Conservation (phyloP, 2,113 vertebrate genomes). For the Morone saxatilis region DNA sequence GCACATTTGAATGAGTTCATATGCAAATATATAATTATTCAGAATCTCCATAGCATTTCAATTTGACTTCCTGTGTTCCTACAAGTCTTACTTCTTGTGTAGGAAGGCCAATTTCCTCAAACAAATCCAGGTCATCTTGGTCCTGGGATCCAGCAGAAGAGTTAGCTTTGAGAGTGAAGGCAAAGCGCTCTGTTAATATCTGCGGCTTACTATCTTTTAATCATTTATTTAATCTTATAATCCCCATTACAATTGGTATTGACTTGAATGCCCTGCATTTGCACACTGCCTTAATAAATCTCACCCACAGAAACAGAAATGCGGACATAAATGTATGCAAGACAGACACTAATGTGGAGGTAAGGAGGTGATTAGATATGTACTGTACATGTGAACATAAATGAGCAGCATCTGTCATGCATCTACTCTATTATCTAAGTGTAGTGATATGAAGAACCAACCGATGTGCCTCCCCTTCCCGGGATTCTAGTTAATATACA, state of each 20-base stretch:
- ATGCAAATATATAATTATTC: neutral
- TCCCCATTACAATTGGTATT: constrained; percentile 4
- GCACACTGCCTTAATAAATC: neutral
- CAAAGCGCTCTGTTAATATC: constrained; percentile 10
- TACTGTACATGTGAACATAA: neutral
- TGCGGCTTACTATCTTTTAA: neutral
- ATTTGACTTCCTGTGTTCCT: neutral
- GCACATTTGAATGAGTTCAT: constrained; percentile 21
- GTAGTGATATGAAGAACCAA: neutral
- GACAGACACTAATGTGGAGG: neutral
- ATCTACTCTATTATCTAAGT: neutral
- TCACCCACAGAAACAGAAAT: neutral
- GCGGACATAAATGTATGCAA: neutral
- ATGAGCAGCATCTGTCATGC: neutral
- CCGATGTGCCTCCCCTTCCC: neutral
- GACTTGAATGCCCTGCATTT: neutral
- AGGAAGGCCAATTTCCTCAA: constrained; percentile 12
- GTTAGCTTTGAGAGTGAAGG: constrained; percentile 47
- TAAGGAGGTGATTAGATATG: neutral
- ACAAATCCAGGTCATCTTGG: constrained; percentile 11
- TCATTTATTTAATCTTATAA: constrained; percentile 21
- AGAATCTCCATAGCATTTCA: constrained; percentile 1
- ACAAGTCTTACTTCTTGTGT: constrained; percentile 59
- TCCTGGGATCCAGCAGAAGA: constrained; percentile 58
- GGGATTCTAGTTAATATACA: constrained; percentile 6